Evolutionary conservation across 2,888 invertebrate species (phyloP), one percentile per base, ranked within the genome.

Genomic region (Lordiphosa fenestrarum): DNA sequence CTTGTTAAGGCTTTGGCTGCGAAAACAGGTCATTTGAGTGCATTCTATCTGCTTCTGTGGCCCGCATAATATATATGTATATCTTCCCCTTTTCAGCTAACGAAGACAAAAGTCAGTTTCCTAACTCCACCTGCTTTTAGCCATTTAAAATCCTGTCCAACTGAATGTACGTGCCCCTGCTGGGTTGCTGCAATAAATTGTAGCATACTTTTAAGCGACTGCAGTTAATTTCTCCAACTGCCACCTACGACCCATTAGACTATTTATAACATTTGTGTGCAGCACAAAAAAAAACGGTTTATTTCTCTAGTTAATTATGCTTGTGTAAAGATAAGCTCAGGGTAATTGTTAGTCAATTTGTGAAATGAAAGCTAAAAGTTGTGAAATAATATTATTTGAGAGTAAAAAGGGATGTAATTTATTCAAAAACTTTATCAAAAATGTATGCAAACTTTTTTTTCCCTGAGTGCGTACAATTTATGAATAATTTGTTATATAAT

Each of bases 131-230:
- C 12, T 37, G 37, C 37, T 19, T 15, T 19, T 40, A 13, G 15
- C 19, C 15, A 40, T 40, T 40, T 13, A 40, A 13, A 13, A 19
- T 40, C 15, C 40, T 19, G 40, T 37, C 23, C 25, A 46, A 35
- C 42, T 25, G 40, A n/a, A 44, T 44, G 53, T 71, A 68, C 70
- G 70, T 70, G 70, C 70, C 58, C 36, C 58, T 56, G 44, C 56
- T 56, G 30, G 30, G 59, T 47, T 44, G 69, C 39, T 57, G 73
- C 65, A 60, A 65, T 65, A 65, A 60, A 69, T 69, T 69, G 69
- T 53, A 55, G 60, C 73, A 57, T 50, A 70, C 65, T 69, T 69
- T 44, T 23, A 7, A 41, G 54, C 54, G 42, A 37, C 49, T 49
- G 53, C 59, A 72, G 65, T 65, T 72, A 55, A 69, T 68, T 72